Base-by-base conservation (phyloP, 2,888 invertebrate species). In the Nemotelus pantherinus region DNA sequence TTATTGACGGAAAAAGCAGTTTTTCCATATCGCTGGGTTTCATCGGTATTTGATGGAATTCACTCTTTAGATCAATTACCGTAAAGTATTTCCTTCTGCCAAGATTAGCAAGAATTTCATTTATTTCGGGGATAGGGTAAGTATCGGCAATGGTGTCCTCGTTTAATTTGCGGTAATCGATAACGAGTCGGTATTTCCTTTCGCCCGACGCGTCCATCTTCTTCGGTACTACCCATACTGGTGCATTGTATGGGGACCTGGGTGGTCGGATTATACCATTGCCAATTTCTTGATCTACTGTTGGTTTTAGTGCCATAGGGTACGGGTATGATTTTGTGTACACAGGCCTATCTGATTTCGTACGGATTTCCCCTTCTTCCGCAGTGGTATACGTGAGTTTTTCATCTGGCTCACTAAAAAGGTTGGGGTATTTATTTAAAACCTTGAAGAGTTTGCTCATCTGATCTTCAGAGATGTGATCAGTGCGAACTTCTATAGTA, bases 121-220 rank as follows among this genome's bases (percentile, higher is more conserved):
- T 74, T 45, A 74, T 74, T 74, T 74, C 74, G 6, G 74, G 60
- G 2, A 63, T 45, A 3, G 60, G 60, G 10, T 74, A 74, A 10
- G 41, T 60, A 58, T 74, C 60, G 25, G 60, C 3, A 41, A 63
- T 60, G 5, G 65, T 76, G 3, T 65, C 64, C 2, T 41, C 39
- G 53, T 76, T 65, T 10, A 76, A 43, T 65, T 76, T 76, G 9
- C 76, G 10, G 43, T 76, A 76, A 41, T 76, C 65, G 3, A 65
- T 65, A 2, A 74, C 74, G 6, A 60, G 3, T 60, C 60, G 9
- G 47, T 47, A 74, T 25, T 74, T 74, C 10, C 60, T 74, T 47
- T 39, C 43, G 10, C 74, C 60, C 2, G 58, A 45, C 9, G 60
- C 47, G 55, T 53, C 50, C 6, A 53, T 9, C 39, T 70, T 53